phyloP scores from a whole-genome alignment of 2,888 invertebrate species.

The Scaptomyza cyrtandrae region DNA sequence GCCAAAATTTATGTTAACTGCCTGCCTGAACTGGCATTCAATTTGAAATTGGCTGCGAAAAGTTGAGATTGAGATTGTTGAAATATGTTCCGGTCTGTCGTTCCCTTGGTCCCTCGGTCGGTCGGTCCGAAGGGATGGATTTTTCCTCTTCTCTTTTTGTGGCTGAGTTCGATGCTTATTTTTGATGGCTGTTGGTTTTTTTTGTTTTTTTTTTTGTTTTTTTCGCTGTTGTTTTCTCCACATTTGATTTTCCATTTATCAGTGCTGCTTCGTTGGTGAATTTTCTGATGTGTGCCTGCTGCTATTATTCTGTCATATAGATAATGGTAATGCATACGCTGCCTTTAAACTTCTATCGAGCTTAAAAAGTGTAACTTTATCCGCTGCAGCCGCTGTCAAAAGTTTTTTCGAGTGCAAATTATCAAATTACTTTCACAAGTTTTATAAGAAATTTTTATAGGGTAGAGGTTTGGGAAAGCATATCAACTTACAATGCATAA shows the following conservation, averaged over 20 bases:
- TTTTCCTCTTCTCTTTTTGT: not conserved
- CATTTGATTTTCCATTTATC: conserved; percentile 36
- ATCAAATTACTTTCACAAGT: conserved; percentile 21
- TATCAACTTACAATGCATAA: not conserved
- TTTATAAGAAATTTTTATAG: not conserved
- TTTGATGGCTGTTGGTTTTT: conserved; percentile 10
- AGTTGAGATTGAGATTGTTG: conserved; percentile 66
- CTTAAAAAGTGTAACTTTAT: not conserved
- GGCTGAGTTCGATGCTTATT: conserved; percentile 5
- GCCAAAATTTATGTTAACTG: conserved; percentile 67
- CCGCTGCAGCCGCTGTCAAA: conserved; percentile 19
- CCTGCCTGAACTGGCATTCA: conserved; percentile 61
- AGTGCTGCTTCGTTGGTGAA: conserved; percentile 28
- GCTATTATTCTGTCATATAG: conserved; percentile 6
- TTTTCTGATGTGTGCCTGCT: not conserved
- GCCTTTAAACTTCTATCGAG: not conserved
- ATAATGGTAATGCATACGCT: conserved; percentile 27
- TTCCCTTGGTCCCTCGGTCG: not conserved
- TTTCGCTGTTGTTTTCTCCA: not conserved
- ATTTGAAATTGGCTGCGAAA: conserved; percentile 74
- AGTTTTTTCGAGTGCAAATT: conserved; percentile 11
- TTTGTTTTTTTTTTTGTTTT: no score
- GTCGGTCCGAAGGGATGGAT: not conserved
- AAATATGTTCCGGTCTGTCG: conserved; percentile 52
- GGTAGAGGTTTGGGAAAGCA: not conserved